Conservation (phyloP, 2,888 invertebrate genomes). For the Phengaris alcon region DNA sequence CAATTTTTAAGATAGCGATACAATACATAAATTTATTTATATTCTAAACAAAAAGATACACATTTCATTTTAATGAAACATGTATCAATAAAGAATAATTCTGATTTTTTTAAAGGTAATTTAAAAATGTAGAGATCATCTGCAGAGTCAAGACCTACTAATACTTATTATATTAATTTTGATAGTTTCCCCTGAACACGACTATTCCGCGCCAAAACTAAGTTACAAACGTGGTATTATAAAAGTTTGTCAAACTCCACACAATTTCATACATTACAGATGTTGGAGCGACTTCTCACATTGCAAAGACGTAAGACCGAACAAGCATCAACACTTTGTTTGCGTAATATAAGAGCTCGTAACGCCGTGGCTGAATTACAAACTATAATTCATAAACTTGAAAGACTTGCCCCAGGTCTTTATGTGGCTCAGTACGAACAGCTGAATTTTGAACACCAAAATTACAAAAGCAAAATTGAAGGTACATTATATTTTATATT, state of each 20-base stretch:
- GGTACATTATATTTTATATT: conserved; percentile 45
- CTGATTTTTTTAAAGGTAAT: too few species aligned
- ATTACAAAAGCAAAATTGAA: conserved; percentile 67
- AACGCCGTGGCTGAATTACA: conserved; percentile 67
- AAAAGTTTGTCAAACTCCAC: background rate
- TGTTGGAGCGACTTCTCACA: conserved; percentile 59
- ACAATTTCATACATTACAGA: conserved; percentile 45
- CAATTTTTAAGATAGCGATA: too few species aligned
- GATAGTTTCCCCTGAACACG: background rate
- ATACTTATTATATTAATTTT: too few species aligned
- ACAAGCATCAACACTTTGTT: conserved; percentile 59
- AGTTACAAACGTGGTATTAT: background rate
- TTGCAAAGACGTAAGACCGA: conserved; percentile 64
- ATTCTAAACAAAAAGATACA: too few species aligned
- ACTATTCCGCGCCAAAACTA: background rate
- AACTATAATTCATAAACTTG: conserved; percentile 57
- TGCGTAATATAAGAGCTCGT: conserved; percentile 64
- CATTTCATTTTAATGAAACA: too few species aligned
- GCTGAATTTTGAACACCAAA: conserved; percentile 64
- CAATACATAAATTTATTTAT: too few species aligned
- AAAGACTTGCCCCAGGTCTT: conserved; percentile 66
- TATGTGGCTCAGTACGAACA: conserved; percentile 71
- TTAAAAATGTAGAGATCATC: too few species aligned
- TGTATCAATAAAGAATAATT: too few species aligned
- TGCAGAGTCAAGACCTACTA: too few species aligned